phyloP scores from a whole-genome alignment of 2,113 vertebrate genomes.

The Lamprologus lemairii region DNA sequence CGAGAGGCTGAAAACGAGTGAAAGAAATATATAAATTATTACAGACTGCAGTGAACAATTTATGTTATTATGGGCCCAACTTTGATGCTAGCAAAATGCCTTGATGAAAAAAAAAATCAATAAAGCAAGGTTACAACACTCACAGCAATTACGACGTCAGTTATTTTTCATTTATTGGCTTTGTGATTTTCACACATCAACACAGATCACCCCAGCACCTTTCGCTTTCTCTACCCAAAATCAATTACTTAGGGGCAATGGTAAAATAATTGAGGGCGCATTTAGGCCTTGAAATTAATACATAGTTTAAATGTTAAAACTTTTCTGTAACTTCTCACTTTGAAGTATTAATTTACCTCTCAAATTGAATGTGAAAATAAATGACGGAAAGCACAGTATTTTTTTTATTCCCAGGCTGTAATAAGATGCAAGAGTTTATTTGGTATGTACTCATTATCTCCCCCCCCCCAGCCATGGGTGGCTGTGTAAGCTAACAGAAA shows the following conservation, averaged over 20 bases:
- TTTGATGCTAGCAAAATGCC: slow-evolving; percentile 29
- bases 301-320: slow-evolving; percentile 30
- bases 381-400: background rate
- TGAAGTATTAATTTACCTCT: slow-evolving; percentile 12
- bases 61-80: slow-evolving; percentile 10
- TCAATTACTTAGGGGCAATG: slow-evolving; percentile 48
- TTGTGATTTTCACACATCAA: slow-evolving; percentile 19
- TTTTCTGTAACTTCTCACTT: slow-evolving; percentile 16
- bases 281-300: slow-evolving; percentile 50
- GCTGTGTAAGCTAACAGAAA: background rate
- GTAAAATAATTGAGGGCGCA: slow-evolving; percentile 54
- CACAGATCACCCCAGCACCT: slow-evolving; percentile 1
- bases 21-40: background rate
- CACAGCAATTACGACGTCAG: slow-evolving; percentile 36
- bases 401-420: background rate
- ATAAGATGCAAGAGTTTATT: slow-evolving; percentile 15
- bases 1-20: background rate
- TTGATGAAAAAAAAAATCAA: slow-evolving; percentile 26
- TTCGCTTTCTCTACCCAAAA: slow-evolving; percentile 35
- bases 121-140: slow-evolving; percentile 47
- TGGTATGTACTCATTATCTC: background rate
- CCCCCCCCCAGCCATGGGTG: background rate
- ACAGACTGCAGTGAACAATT: background rate
- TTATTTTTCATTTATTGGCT: slow-evolving; percentile 54
- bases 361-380: slow-evolving; percentile 9